Percentiles rank a stretch among this genome's conserved stretches.
These are phyloP conservation scores for Tapera naevia DNA, from an alignment of 2,797 vertebrate species.

Conservation along the genomic window DNA sequence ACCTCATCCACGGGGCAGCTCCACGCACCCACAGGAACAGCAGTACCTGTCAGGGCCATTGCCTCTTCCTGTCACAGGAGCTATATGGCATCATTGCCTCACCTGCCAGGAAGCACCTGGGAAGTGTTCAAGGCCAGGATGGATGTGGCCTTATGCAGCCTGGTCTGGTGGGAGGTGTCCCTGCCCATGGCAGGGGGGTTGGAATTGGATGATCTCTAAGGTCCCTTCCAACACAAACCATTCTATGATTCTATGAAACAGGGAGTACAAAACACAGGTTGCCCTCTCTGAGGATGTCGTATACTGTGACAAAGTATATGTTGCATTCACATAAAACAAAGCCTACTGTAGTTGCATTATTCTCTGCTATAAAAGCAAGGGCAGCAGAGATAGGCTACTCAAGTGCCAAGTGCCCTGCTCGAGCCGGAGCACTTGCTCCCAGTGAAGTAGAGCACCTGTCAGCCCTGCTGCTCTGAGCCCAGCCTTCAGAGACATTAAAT, in stretches of 20 bases:
- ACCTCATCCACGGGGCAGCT: neutral
- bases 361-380: neutral
- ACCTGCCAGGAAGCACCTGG: neutral
- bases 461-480: neutral
- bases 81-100: neutral
- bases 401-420: neutral
- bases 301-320: fast-evolving
- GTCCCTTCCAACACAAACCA: no score
- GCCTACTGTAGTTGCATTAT: neutral
- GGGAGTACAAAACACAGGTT: no score
- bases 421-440: fast-evolving
- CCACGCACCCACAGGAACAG: neutral
- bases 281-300: no score
- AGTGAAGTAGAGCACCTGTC: neutral
- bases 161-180: no score
- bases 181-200: no score
- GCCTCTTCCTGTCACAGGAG: neutral
- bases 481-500: neutral
- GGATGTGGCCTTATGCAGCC: no score
- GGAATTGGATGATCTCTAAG: no score
- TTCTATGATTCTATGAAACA: no score
- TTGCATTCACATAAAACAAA: neutral
- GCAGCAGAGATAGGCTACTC: fast-evolving
- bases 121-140: no score
- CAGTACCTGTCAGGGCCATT: neutral